Base-by-base conservation (phyloP, 1,140 invertebrate genomes). In the Eueides isabella region DNA sequence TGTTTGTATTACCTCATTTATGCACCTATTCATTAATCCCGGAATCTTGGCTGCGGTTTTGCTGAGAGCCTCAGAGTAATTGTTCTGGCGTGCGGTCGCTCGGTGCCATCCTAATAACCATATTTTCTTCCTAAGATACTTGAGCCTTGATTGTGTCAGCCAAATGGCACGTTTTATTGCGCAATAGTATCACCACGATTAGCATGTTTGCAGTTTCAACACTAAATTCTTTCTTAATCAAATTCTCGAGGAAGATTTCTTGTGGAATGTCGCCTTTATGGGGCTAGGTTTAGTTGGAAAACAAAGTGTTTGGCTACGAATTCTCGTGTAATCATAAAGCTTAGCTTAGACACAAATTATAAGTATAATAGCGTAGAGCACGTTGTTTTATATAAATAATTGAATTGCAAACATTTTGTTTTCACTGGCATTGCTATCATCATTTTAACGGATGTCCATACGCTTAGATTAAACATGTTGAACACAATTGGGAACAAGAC, bases 81-180 rank as follows among this genome's bases (percentile, higher is more conserved):
- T 85, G 88, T 76, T 78, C 75, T 89, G 90, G 88, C 90, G 83
- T 92, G 90, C 77, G 90, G 90, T 92, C 78, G 80, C 72, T 65
- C 70, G 65, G 80, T 86, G 88, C 85, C 88, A 85, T 90, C 87
- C 79, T 80, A 87, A 90, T 88, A 86, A 86, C 74, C 84, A 87
- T 88, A 87, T 87, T 80, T 87, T 86, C 80, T 82, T 80, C 80
- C 76, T 81, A 74, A 80, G 82, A 86, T 85, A 83, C 79, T 69
- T 61, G 77, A 82, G 80, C 86, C 87, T 89, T 85, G 87, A 82
- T 82, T 81, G 71, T 84, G 82, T 80, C 82, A 76, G 75, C 72
- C 77, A 72, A 81, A 85, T 80, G 77, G 74, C 81, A 85, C 81
- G 81, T 85, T 77, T 81, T 81, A 79, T 83, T 85, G 70, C 80